These are phyloP conservation scores for Acheta domesticus DNA, from an alignment of 2,888 invertebrate genomes.

Conservation along the genomic window DNA sequence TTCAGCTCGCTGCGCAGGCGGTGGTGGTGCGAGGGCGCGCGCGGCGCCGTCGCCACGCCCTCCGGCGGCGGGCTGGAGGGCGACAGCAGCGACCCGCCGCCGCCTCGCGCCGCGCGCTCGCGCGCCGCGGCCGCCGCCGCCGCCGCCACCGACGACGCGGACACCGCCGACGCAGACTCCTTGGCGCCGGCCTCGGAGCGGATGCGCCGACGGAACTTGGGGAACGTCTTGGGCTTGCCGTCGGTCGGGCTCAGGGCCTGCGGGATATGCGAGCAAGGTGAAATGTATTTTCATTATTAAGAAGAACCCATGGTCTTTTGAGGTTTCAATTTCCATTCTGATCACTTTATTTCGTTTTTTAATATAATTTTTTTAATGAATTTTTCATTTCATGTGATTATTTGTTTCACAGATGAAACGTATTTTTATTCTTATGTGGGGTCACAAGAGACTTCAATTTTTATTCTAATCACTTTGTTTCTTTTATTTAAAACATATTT, in stretches of 20 bases:
- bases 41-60: not conserved
- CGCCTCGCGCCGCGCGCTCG: not conserved
- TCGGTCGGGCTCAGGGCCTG: constrained; percentile 10
- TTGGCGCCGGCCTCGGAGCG: constrained; percentile 31
- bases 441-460: too few relatives aligned
- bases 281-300: too few relatives aligned
- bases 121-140: not conserved
- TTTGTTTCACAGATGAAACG: too few relatives aligned
- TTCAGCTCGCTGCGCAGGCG: constrained; percentile 24
- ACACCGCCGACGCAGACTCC: not conserved
- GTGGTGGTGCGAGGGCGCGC: not conserved
- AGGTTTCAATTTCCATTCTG: too few relatives aligned
- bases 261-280: too few relatives aligned
- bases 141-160: not conserved
- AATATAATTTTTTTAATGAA: too few relatives aligned
- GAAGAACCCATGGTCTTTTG: too few relatives aligned
- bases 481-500: too few relatives aligned
- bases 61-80: not conserved
- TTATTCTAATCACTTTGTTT: too few relatives aligned
- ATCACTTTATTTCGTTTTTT: too few relatives aligned
- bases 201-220: constrained; percentile 31
- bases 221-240: constrained; percentile 11
- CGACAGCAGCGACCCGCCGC: not conserved
- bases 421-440: too few relatives aligned
- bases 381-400: too few relatives aligned